phyloP scores from a whole-genome alignment of 2,797 vertebrate genomes.

The Manis javanica region DNA sequence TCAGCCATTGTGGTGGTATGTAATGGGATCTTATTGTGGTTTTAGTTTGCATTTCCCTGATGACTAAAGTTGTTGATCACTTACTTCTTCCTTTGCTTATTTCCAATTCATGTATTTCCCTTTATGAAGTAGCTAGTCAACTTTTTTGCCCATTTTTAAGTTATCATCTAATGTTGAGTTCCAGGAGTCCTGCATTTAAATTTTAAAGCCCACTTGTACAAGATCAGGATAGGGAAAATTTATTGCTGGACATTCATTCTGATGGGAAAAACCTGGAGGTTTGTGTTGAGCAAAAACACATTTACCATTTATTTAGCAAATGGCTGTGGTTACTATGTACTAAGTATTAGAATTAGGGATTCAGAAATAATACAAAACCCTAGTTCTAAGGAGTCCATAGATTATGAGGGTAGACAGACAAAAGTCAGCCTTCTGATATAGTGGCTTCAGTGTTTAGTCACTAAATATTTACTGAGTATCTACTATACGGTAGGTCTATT shows the following conservation, averaged over 20 bases:
- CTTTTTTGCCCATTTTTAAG: slow-evolving; percentile 25
- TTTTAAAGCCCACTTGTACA: slow-evolving; percentile 26
- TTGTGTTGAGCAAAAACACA: slow-evolving; percentile 27
- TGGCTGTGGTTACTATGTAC: neutral
- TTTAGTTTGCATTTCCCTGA: slow-evolving; percentile 56
- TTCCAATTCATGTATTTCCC: slow-evolving; percentile 25
- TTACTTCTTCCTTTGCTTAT: slow-evolving; percentile 34
- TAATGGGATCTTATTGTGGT: neutral
- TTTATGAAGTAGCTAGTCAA: slow-evolving; percentile 31
- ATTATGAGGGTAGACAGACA: neutral
- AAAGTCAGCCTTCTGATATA: slow-evolving; percentile 11
- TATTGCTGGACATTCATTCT: slow-evolving; percentile 24
- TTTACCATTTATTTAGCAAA: slow-evolving; percentile 24
- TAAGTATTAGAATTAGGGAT: neutral
- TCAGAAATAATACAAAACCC: neutral
- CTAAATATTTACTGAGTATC: neutral
- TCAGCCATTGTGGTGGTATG: neutral
- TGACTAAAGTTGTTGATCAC: neutral
- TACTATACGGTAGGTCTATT: neutral
- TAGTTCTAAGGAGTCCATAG: neutral
- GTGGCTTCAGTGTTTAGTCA: neutral
- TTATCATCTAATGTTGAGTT: slow-evolving; percentile 1
- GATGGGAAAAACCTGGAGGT: neutral
- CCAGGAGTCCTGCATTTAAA: neutral
- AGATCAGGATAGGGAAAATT: slow-evolving; percentile 29